Conservation (phyloP, 1,140 invertebrate species). For the Penaeus japonicus region DNA sequence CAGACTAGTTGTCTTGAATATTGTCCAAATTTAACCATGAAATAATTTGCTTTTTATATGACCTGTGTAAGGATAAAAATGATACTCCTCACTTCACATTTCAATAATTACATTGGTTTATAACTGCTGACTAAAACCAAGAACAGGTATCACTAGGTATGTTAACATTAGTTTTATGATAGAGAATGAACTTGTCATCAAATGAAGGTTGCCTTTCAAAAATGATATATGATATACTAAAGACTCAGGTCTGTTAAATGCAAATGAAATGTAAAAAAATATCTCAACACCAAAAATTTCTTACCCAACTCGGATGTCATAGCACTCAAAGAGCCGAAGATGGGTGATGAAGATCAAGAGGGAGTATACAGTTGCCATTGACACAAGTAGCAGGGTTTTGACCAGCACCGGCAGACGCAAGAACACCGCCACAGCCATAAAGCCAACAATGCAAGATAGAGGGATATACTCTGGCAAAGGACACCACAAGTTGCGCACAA, state of each 20-base stretch:
- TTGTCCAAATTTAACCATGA: no score
- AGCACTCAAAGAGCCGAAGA: conserved; percentile 79
- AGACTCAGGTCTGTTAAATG: no score
- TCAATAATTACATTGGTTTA: neutral
- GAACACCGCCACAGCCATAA: conserved; percentile 83
- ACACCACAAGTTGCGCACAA: conserved; percentile 71
- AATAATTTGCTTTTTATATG: no score
- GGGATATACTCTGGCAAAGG: conserved; percentile 86
- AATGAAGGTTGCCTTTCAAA: neutral
- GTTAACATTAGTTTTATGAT: neutral
- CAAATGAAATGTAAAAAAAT: neutral
- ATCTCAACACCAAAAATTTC: conserved; percentile 54
- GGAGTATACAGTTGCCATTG: conserved; percentile 82
- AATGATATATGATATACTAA: neutral
- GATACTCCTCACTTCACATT: neutral
- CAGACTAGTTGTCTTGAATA: no score
- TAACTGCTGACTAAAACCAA: no score
- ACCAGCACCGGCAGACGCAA: conserved; percentile 81
- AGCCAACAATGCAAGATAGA: conserved; percentile 80
- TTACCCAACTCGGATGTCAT: conserved; percentile 74
- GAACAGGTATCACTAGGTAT: no score
- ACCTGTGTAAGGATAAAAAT: no score
- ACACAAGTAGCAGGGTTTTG: conserved; percentile 77
- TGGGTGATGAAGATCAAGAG: conserved; percentile 85
- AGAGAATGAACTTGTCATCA: neutral